Evolutionary conservation across 2,888 invertebrate genomes (phyloP), one percentile per base, ranked within the genome.

Genomic region (Meteorus cinctellus): DNA sequence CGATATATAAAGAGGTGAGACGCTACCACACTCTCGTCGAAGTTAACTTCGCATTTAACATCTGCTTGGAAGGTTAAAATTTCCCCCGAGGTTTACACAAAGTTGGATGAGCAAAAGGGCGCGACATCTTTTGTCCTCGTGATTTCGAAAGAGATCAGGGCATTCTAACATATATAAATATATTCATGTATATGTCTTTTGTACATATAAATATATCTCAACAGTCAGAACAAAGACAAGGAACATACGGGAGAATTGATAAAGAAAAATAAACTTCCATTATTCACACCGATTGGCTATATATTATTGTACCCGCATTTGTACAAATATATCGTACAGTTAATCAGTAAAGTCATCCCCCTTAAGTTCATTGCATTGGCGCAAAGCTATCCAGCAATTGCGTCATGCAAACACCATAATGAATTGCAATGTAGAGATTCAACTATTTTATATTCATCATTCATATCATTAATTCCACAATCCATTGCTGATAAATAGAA

Each of bases 41-140:
- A 87, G 85, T 86, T 87, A 87, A 86, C 85, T 86, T 87, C 82
- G 81, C 86, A 84, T 86, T 87, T 85, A 87, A 87, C 86, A 85
- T 87, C 86, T 85, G 85, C 81, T 82, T 76, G 81, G 81, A 80
- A 84, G 84, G 86, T 86, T 87, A 85, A 87, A 87, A 87, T 88
- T 87, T 86, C 85, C 85, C 86, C 81, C 80, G 85, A 83, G 86
- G 82, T 86, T 87, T 85, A 84, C 84, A 79, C 75, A 81, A 83
- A 85, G 84, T 87, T 84, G 82, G 79, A 81, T 76, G 74, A 41
- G 68, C 27, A 69, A 78, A 77, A 71, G 73, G 62, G 75, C 69
- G 74, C 82, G 79, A 81, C 82, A 85, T 83, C 82, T 86, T 83
- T 83, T 82, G 80, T 83, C 81, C 74, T 62, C 19, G 19, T 55